Base-by-base conservation (phyloP, 2,888 invertebrate species). In the Dasypolia templi region DNA sequence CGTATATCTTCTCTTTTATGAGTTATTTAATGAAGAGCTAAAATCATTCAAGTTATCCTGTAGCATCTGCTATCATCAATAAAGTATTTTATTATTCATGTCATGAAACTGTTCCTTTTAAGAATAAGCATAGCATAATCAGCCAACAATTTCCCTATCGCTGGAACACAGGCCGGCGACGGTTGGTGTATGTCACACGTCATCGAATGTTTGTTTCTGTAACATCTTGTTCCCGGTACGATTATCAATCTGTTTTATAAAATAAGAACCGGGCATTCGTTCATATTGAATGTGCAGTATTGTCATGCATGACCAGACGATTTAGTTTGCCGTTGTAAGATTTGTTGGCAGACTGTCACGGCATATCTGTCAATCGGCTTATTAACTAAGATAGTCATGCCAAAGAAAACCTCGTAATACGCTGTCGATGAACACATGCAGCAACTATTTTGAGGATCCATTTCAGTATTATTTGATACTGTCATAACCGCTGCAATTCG, bases 341-440 rank as follows among this genome's bases (percentile, higher is more conserved):
- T 32, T 17, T 26, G 42, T 64, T 80, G 80, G 82, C 82, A 77
- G 14, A 58, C 39, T 14, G 35, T 55, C 66, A 46, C 49, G 32
- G 46, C 68, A 79, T 69, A 51, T 49, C 63, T 26, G 75, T 81
- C 66, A 58, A 68, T 81, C 70, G 71, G 46, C 67, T 79, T 67
- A 82, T 73, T 70, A 81, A 70, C 62, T 39, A 35, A 64, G 39
- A 12, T 39, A 59, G 39, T 19, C 19, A 74, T 83, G 59, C 79
- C 73, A 81, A 83, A 62, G 56, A 44, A 29, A 44, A 29, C 49
- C 56, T 79, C 32, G 39, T 53, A 32, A 59, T 26, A 42, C 26
- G 2, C n/a, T 49, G 59, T 46, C 64, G 67, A 79, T 68, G 22
- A 67, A 81, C 39, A 39, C 39, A 39, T 39, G 66, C 39, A 22